Evolutionary conservation across 2,113 vertebrate genomes (phyloP).

Genomic region (Eudyptes chrysolophus): DNA sequence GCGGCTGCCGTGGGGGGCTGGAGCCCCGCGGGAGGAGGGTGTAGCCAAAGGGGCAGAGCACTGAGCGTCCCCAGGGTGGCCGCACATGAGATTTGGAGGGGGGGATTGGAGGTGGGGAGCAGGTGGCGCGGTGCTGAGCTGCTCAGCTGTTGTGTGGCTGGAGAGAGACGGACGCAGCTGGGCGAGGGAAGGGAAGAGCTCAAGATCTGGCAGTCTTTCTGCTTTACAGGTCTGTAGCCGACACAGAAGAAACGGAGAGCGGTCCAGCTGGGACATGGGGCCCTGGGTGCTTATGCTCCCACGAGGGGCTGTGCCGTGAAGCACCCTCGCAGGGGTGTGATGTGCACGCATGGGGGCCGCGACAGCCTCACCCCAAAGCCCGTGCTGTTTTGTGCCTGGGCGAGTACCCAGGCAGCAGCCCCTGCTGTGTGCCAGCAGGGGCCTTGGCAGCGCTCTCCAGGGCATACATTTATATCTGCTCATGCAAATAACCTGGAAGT

Average conservation of each 20-base stretch:
- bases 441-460: neutral
- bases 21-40: neutral
- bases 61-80: neutral
- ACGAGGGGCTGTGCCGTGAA: neutral
- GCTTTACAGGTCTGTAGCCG: conserved; percentile 27
- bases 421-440: neutral
- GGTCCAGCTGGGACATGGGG: neutral
- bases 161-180: conserved; percentile 70
- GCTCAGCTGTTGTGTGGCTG: conserved; percentile 74
- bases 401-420: neutral
- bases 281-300: neutral
- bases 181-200: conserved; percentile 34
- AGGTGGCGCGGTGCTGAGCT: conserved; percentile 76
- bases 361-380: neutral
- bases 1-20: fast-evolving
- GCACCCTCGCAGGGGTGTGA: neutral
- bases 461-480: conserved; percentile 2
- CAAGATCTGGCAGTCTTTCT: neutral
- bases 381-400: neutral
- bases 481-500: conserved; percentile 24
- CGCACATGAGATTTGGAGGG: neutral
- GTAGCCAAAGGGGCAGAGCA: neutral
- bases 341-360: fast-evolving
- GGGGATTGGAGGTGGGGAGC: conserved; percentile 67
- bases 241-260: neutral